Conservation (phyloP, 1,140 invertebrate species). For the Araneus ventricosus region DNA sequence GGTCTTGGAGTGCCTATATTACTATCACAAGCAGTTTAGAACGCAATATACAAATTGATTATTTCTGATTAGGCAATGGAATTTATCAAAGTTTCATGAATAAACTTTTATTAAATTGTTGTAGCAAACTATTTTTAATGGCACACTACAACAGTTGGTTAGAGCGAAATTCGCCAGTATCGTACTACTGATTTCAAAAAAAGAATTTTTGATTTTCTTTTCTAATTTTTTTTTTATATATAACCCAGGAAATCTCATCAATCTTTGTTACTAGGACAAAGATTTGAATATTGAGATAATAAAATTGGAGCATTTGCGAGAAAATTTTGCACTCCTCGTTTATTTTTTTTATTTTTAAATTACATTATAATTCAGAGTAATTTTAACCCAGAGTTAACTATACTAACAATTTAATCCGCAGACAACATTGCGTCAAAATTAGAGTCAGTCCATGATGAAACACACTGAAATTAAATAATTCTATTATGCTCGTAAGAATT, state of each 20-base stretch:
- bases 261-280: not conserved
- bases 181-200: too few species aligned
- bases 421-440: not conserved
- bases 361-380: too few species aligned
- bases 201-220: too few species aligned
- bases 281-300: not conserved
- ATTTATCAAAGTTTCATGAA: not conserved
- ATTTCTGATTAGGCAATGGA: not conserved
- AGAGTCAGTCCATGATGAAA: not conserved
- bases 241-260: not conserved
- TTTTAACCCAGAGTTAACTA: too few species aligned
- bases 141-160: too few species aligned
- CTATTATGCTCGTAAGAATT: not conserved
- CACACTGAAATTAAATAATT: not conserved
- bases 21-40: conserved; percentile 32
- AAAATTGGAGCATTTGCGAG: too few species aligned
- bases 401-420: not conserved
- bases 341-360: too few species aligned
- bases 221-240: not conserved
- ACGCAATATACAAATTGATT: too few species aligned
- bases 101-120: not conserved
- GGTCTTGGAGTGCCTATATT: conserved; percentile 67
- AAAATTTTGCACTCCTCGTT: too few species aligned
- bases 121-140: not conserved
- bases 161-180: too few species aligned